A percentile compares a stretch with the other conserved stretches of the same genome.
These are phyloP conservation scores for Rallus crepitans DNA, from an alignment of 2,797 vertebrate genomes.

Conservation along the genomic window DNA sequence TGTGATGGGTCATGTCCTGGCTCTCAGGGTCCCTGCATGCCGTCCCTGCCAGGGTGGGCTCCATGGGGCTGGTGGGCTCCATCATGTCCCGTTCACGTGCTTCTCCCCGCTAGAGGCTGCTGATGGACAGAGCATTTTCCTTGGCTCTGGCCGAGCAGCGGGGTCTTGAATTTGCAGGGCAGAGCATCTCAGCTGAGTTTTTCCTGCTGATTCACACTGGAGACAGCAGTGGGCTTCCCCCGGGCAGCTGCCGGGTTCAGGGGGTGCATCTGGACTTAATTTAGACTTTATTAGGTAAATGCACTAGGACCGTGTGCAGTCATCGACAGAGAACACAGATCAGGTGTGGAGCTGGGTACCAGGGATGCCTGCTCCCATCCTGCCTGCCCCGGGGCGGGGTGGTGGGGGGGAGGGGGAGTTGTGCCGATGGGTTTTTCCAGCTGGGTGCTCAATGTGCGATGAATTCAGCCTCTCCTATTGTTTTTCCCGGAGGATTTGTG, in stretches of 20 bases:
- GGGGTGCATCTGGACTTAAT: neutral
- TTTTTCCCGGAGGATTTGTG: neutral
- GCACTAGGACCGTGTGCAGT: accelerated
- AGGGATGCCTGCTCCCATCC: neutral
- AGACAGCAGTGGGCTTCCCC: neutral
- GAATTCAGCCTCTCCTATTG: neutral
- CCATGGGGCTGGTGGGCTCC: neutral
- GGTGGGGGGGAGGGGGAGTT: too few relatives aligned
- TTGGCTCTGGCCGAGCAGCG: neutral
- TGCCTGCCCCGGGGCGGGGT: neutral
- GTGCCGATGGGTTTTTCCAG: neutral
- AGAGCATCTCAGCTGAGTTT: neutral
- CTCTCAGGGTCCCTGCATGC: accelerated
- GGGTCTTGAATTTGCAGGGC: neutral
- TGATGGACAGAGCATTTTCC: constrained; percentile 5
- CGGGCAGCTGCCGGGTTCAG: neutral
- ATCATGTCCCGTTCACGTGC: accelerated
- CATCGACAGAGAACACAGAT: neutral
- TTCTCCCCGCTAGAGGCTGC: constrained; percentile 67
- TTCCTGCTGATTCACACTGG: constrained; percentile 50
- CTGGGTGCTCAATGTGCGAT: neutral
- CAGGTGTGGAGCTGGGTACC: accelerated
- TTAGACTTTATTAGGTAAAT: constrained; percentile 21
- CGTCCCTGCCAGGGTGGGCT: neutral
- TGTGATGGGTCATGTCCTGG: accelerated